Base-by-base conservation (phyloP, 1,140 invertebrate genomes). In the Bicyclus anynana region DNA sequence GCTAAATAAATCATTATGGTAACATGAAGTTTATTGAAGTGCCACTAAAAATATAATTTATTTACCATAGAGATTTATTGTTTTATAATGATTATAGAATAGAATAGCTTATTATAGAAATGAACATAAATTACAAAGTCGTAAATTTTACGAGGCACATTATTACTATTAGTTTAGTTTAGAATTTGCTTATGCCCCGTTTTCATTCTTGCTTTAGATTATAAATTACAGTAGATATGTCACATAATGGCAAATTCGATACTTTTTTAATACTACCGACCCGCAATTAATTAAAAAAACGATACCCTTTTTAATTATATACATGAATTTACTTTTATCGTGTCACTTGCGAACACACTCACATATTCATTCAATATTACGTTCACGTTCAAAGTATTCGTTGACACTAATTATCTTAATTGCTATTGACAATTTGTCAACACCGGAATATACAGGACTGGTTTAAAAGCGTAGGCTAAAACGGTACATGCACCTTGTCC, bases 81-180 rank as follows among this genome's bases (percentile, higher is more conserved):
- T 40, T 40, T 40, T 40, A 40, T 17, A 16, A 40, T 40, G 13
- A 16, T 40, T 40, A 17, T 17, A 40, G 37, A 40, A 40, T 40
- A 40, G 13, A 40, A 17, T 40, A 17, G 13, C 37, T 1, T 40
- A 40, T 40, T 40, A 40, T 5, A 40, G 37, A 40, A 40, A 40
- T 40, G 37, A 14, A 40, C 16, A 16, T 40, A 16, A 40, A 40
- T 40, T 14, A 40, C 17, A 16, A 14, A 13, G 13, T 17, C 37
- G 37, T 40, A 40, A 40, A 40, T 16, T 40, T 40, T 40, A 40
- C 14, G 37, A 40, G 37, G 5, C 10, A 16, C 37, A 16, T 40
- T 40, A 40, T 40, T 40, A 40, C 7, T 40, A 17, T 40, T 2
- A 35, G 2, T 2, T 16, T 40, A 7, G 10, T 7, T 14, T 40